phyloP scores from a whole-genome alignment of 2,888 invertebrate genomes.

The Cheilosia vulpina region DNA sequence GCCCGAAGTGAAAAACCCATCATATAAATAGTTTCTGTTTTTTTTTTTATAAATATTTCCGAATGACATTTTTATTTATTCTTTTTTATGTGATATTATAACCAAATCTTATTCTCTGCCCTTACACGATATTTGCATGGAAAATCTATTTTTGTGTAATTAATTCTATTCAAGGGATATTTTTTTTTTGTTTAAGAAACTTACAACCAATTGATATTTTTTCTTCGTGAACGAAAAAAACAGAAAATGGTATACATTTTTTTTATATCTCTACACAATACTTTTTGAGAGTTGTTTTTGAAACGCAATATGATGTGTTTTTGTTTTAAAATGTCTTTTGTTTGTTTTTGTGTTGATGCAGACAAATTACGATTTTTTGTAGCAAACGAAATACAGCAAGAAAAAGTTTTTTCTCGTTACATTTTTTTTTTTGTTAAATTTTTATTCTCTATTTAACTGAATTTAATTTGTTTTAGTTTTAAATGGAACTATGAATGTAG shows the following conservation, averaged over 20 bases:
- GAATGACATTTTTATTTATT: constrained; percentile 25
- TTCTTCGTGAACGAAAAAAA: constrained; percentile 67
- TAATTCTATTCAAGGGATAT: constrained; percentile 30
- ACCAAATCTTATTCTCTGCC: constrained; percentile 27
- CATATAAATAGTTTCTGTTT: constrained; percentile 34
- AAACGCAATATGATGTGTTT: constrained; percentile 62
- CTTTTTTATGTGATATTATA: constrained; percentile 35
- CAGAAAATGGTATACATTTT: constrained; percentile 61
- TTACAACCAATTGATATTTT: constrained; percentile 34
- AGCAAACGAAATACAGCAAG: constrained; percentile 51
- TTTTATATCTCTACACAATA: constrained; percentile 34
- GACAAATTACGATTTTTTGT: constrained; percentile 31
- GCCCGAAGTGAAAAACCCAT: constrained; percentile 51
- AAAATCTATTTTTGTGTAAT: constrained; percentile 45
- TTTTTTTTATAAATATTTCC: constrained; percentile 46
- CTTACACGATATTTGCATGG: constrained; percentile 63
- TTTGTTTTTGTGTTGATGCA: constrained; percentile 33
- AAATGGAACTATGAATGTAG: constrained; percentile 68
- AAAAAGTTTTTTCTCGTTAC: constrained; percentile 50
- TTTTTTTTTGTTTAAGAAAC: constrained; percentile 20
- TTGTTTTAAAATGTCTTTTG: constrained; percentile 8
- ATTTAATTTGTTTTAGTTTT: constrained; percentile 23
- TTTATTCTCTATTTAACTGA: constrained; percentile 6
- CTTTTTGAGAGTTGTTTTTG: constrained; percentile 67
- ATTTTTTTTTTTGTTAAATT: constrained; percentile 17